phyloP scores from a whole-genome alignment of 2,113 vertebrate species.

The Microcebus ravelobensis region DNA sequence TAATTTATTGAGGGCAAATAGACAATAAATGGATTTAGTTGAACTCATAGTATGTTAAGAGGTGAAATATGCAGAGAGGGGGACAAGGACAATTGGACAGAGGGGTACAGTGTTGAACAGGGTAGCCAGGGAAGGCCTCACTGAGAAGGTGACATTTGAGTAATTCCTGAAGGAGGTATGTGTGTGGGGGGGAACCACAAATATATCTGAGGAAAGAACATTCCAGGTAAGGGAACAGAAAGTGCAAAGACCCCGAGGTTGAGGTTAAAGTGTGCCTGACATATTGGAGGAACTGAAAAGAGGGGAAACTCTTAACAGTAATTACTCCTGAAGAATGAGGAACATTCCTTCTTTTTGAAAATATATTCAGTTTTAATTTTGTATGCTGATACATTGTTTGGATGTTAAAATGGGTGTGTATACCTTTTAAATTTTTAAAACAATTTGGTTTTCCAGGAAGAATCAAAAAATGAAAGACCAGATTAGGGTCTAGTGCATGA shows the following conservation, averaged over 20 bases:
- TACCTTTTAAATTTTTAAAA: background rate
- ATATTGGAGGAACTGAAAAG: background rate
- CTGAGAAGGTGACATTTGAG: background rate
- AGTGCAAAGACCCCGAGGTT: background rate
- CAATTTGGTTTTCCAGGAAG: slow-evolving; percentile 33
- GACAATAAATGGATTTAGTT: background rate
- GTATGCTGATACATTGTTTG: background rate
- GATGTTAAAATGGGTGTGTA: background rate
- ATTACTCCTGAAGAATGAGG: background rate
- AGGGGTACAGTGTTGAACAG: background rate
- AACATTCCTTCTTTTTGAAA: background rate
- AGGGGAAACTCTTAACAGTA: background rate
- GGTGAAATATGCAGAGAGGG: background rate
- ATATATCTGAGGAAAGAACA: background rate
- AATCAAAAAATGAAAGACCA: background rate
- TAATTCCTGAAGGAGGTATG: background rate
- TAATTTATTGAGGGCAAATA: background rate
- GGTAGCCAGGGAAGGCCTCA: background rate
- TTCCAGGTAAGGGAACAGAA: background rate
- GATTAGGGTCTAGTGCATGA: background rate
- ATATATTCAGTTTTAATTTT: background rate
- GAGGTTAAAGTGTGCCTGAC: background rate
- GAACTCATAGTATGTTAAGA: background rate
- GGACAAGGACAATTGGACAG: background rate
- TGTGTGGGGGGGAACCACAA: background rate